Conservation (phyloP, 2,888 invertebrate genomes). For the Himalopsyche kuldschensis region DNA sequence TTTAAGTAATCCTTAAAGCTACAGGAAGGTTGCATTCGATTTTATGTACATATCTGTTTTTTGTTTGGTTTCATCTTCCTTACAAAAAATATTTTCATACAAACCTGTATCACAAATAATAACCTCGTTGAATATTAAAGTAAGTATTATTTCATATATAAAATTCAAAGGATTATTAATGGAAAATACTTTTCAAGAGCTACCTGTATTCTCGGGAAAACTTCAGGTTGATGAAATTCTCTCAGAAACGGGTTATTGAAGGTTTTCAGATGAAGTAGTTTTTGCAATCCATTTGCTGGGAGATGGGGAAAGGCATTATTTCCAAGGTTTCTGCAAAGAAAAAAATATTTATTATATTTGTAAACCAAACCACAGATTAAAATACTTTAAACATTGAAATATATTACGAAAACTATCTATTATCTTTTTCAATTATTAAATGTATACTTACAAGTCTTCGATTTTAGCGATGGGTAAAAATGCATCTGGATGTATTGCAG, state of each 20-base stretch:
- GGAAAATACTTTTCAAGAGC: background rate
- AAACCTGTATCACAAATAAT: too few relatives aligned
- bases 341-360: too few relatives aligned
- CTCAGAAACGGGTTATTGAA: constrained; percentile 87
- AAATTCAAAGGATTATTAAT: too few relatives aligned
- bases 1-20: too few relatives aligned
- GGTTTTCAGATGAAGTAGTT: constrained; percentile 82
- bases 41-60: too few relatives aligned
- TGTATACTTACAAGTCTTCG: constrained; percentile 79
- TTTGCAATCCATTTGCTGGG: constrained; percentile 79
- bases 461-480: constrained; percentile 77
- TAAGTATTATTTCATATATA: too few relatives aligned
- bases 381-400: too few relatives aligned
- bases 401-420: too few relatives aligned
- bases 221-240: constrained; percentile 84
- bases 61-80: background rate
- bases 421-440: background rate
- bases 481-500: constrained; percentile 81
- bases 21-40: too few relatives aligned
- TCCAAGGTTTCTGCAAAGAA: constrained; percentile 74
- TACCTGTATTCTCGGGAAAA: constrained; percentile 79
- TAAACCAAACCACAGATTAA: too few relatives aligned
- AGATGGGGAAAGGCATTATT: constrained; percentile 84
- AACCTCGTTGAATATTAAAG: too few relatives aligned
- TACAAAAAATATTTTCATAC: too few relatives aligned